Base-by-base conservation (phyloP, 2,888 invertebrate genomes). In the Andrena dorsata region DNA sequence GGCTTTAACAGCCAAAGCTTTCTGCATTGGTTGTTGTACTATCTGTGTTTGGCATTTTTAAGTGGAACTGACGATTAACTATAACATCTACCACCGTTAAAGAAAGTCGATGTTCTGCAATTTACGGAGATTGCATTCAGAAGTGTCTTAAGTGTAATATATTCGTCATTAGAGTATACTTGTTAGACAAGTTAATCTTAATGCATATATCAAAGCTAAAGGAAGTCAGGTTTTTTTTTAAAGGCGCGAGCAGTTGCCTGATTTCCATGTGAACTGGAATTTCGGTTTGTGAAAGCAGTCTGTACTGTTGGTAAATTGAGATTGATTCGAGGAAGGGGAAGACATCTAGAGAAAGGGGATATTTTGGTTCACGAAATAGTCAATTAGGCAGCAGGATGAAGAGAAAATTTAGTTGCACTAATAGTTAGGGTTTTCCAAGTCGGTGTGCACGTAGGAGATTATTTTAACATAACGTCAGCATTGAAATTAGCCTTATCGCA, bases 101-200 rank as follows among this genome's bases (percentile, higher is more conserved):
- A 35, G 13, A 20, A 35, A 65, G 20, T 2, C 16, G 49, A 30
- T 32, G 35, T 63, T 61, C 23, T 66, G 51, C 30, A 32, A 76
- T 75, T 61, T 16, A 8, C 10, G 10, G 26, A 16, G 41, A 56
- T 63, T 49, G 63, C 69, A 56, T 63, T 51, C 20, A 28, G n/a
- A 65, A 64, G 72, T 66, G 72, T 72, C 65, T 61, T 73, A 73
- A 66, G 73, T 41, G 23, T 64, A 73, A 68, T 61, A 65, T 60
- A 65, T 53, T 53, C 23, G 53, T 53, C 53, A 53, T 53, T 72
- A 60, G 30, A 71, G 65, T 72, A 72, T 72, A 72, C 26, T 35
- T 68, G 53, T 77, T 20, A 23, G 32, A 23, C 64, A 56, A 28
- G 23, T 66, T 72, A 68, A 66, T 35, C 28, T 41, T 10, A 26